Evolutionary conservation across 2,797 vertebrate genomes (phyloP), one percentile per base, ranked within the genome.

Genomic region (Cyclopterus lumpus): DNA sequence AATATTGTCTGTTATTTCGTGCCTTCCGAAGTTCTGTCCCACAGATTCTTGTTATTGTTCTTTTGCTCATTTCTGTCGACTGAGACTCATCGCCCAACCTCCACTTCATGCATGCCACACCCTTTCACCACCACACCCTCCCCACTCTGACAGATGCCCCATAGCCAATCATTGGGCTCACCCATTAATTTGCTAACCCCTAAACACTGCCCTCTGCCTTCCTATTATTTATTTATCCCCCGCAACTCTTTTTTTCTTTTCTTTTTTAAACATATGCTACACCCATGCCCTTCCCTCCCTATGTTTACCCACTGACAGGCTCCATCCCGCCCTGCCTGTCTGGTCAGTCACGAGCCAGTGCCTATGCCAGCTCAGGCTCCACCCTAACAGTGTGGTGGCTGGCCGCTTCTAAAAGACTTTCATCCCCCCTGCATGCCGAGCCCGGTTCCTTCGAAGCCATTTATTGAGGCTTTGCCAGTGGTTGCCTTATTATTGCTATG

Each of bases 401-500:
- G 42, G 75, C 75, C 59, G 6, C 71, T 8, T 69, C 78, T 82
- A 66, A 72, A 83, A 66, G 69, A 36, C 82, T 86, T 86, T 86
- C 71, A 86, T 82, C 80, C 61, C 57, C 44, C 51, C 53, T 72
- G 66, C 36, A 32, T 51, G 80, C 71, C 44, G 30, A 59, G 66
- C 32, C 73, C 10, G 8, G 44, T 63, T 57, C 74, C 73, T 70
- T 49, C 55, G 8, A 84, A 88, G 79, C 88, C 85, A 80, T 79
- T 92, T 86, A 91, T 84, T 92, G 82, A 80, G 87, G 74, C 75
- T 86, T 73, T 26, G 68, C 73, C 72, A 12, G 49, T 51, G 71
- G 73, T 78, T 58, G 75, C 76, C 67, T 84, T 90, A 79, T 91
- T 91, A 90, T 91, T 93, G 82, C 90, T 75, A 85, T 77, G 74